Evolutionary conservation across 2,797 vertebrate genomes (phyloP), one percentile per base, ranked within the genome.

Genomic region (Manis crassicaudata): DNA sequence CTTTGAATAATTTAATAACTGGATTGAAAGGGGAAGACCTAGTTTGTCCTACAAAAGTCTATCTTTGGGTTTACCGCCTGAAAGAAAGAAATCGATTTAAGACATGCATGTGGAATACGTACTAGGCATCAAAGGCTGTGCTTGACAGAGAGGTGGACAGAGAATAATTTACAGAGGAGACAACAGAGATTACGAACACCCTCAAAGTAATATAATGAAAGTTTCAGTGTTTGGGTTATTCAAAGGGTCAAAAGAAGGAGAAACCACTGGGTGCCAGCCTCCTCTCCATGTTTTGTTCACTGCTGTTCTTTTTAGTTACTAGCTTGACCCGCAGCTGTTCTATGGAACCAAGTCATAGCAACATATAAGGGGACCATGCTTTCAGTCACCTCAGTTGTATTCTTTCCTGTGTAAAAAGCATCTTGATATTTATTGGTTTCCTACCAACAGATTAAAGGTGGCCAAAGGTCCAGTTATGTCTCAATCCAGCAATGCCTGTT

Each of bases 1-100:
- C 94, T 85, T 97, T 98, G 95, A 93, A 92, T 93, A 92, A 94
- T 96, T 94, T 95, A 97, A 95, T 96, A 88, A 58, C 79, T 21
- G 29, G 23, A 37, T 84, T 81, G 52, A 54, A 88, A 95, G 84
- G 52, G 68, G 85, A 96, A 92, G 88, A 58, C 65, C 67, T 63
- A 9, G 4, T 62, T 90, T 95, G 35, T 85, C 73, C 89, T 77
- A 54, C 50, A 93, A 85, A 93, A 84, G 63, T 76, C 46, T 54
- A 7, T 54, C 58, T 93, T 94, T 63, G 81, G 56, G 17, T 77
- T 94, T n/a, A 62, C 73, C 81, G 46, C n/a, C 50, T 20, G 1
- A 92, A 85, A 79, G 67, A 65, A 94, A 68, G 54, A 35, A 88
- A 77, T 88, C 2, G 0, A n/a, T 43, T 56, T 43, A 58, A 70